Evolutionary conservation across 2,113 vertebrate genomes (phyloP), one percentile per base, ranked within the genome.

Genomic region (Cepphus grylle): DNA sequence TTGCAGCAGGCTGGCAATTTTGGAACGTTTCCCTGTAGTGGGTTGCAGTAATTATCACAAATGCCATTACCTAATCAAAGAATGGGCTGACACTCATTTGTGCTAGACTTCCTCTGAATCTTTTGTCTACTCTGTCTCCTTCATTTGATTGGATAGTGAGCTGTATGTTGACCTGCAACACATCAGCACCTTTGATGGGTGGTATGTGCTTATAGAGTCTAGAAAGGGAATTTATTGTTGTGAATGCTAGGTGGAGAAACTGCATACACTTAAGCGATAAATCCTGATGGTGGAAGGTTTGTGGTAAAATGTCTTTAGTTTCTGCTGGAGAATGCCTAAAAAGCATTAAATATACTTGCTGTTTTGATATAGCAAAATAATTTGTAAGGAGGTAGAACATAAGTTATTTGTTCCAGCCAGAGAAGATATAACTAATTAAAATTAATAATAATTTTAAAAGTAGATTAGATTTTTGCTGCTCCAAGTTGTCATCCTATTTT

Each of bases 11-110:
- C 76, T 94, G 67, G 61, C 58, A 94, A 72, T 96, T 94, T 94
- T 79, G 61, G 34, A 95, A 86, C 67, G 71, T 83, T 96, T 94
- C 74, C 82, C 90, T 73, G 23, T 50, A 81, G 29, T 80, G 73
- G 67, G 82, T 94, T 94, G 65, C 85, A 94, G 70, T 95, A 94
- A 96, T 97, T 95, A 96, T 38, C 29, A 43, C 73, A 89, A 94
- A 94, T 96, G 62, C 70, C 59, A 45, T 94, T 95, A 85, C 77
- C 90, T 95, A 88, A 93, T 96, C 74, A 89, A 95, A 95, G 73
- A 83, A 80, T 25, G 55, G 76, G 81, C 77, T 83, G 69, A 45
- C 22, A 56, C 50, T 85, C 66, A 50, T 91, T 93, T 86, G 14
- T 65, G 29, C 81, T 52, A 59, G 76, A 70, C 59, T 80, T 84